Evolutionary conservation across 2,113 vertebrate species (phyloP), one percentile per base, ranked within the genome.

Genomic region (Seriola rivoliana): DNA sequence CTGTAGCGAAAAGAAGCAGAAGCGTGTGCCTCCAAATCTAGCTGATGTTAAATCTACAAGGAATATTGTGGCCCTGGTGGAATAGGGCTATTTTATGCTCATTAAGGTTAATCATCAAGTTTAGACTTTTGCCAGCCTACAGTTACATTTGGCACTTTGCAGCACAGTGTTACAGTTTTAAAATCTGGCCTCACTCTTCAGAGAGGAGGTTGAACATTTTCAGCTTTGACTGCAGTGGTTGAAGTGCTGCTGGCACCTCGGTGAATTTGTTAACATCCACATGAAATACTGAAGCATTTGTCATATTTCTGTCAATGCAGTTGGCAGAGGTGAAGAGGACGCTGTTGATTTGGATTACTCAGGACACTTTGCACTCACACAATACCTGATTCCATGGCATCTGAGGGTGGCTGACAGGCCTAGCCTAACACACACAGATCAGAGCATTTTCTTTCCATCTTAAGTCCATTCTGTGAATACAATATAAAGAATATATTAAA

Each of bases 221-320:
- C 4, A 5, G 19, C 42, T 72, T 67, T 59, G n/a, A 81, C 34
- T 55, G 4, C n/a, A 60, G 71, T 7, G 0, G 72, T 46, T 67
- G 2, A 77, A 66, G 32, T 57, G 23, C 25, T 23, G 36, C 44
- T 63, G 63, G 46, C 59, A 64, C 40, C 64, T 50, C 54, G 3
- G 34, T 60, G 19, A n/a, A 62, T 77, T 57, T 42, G 21, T 66
- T 80, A 75, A 72, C 21, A 50, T 68, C 54, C 60, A 46, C 50
- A 36, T 75, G 17, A 86, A 81, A 68, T 68, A 67, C 55, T 57
- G 71, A 63, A 66, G 52, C 16, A 42, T 57, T 40, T 70, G 17
- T 78, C 76, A 67, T 25, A 67, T 71, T 71, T 70, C 68, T 75
- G 36, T 77, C 59, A 65, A 32, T 80, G 60, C 40, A 48, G 8